Evolutionary conservation across 2,888 invertebrate genomes (phyloP).

Genomic region (Idaea aversata): DNA sequence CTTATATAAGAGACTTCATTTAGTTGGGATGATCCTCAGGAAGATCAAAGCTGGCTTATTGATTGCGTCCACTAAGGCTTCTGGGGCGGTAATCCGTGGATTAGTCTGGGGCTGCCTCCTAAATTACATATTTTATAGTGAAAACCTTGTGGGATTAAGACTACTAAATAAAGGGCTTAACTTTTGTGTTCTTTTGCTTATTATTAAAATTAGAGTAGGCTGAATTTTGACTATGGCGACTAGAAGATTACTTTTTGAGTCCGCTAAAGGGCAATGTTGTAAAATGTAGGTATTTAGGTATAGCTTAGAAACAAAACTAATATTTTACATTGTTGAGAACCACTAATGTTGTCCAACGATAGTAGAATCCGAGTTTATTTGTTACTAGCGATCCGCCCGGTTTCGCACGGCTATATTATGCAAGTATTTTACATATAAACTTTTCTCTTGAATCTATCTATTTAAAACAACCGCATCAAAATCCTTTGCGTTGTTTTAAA

Average conservation of each 20-base stretch:
- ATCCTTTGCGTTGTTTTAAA: no score
- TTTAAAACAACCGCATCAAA: no score
- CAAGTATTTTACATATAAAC: no score
- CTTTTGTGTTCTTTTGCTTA: neutral
- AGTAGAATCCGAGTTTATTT: no score
- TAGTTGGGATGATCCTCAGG: constrained; percentile 53
- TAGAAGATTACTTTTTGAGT: neutral
- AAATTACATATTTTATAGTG: constrained; percentile 37
- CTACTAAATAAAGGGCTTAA: neutral
- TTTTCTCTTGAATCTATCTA: no score
- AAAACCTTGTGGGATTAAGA: constrained; percentile 24
- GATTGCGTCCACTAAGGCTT: constrained; percentile 41
- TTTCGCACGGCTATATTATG: no score
- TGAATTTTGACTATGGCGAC: neutral
- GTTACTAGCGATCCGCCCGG: no score
- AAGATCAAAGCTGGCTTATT: constrained; percentile 46
- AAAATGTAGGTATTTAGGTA: no score
- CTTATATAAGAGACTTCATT: constrained; percentile 41
- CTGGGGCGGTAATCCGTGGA: constrained; percentile 47
- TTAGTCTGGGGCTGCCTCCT: constrained; percentile 44
- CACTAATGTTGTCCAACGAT: no score
- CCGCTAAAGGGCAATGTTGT: no score
- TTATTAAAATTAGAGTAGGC: neutral
- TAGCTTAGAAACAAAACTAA: no score
- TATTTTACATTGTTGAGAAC: no score